Evolutionary conservation across 2,797 vertebrate species (phyloP), one percentile per base, ranked within the genome.

Genomic region (Poeciliopsis presidionis): DNA sequence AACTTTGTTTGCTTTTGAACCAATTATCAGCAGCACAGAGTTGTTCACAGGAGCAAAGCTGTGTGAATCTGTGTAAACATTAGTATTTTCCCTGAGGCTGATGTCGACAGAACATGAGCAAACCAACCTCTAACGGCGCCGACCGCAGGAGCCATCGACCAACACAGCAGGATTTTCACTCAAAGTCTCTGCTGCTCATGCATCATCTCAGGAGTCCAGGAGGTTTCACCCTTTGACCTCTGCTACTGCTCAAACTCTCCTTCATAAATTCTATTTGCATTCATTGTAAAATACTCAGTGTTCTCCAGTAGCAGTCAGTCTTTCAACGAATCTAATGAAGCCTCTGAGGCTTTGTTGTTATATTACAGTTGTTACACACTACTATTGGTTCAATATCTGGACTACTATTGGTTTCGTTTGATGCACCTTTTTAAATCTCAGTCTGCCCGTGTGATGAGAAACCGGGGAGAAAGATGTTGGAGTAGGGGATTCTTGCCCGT

Each of bases 21-120:
- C 82, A 88, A 90, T 88, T 88, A 86, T 74, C 74, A 76, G 82
- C 79, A 12, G 77, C 45, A 22, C 78, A 72, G 65, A 83, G 77
- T 74, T 11, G 8, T 76, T 85, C 33, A 55, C 80, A 46, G 33
- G 74, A 65, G 61, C 33, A 65, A 12, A 39, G 36, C 63, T 80
- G 74, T 77, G 77, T 63, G 76, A 78, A 61, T 74, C 63, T 77
- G 65, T 69, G 82, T 75, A 82, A 88, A 87, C 85, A 82, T 28
- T 7, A 2, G 45, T 49, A 77, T 79, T 45, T 51, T 59, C 73
- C 36, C 53, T 3, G 76, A 75, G 81, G 74, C 61, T 9, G 5
- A 63, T 18, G 55, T 7, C 65, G 4, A 45, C 3, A 8, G 4
- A 7, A 25, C 43, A 36, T n/a, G 3, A 6, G 67, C 5, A 45